Evolutionary conservation across 2,888 invertebrate species (phyloP).

Genomic region (Gymnocheta viridis): DNA sequence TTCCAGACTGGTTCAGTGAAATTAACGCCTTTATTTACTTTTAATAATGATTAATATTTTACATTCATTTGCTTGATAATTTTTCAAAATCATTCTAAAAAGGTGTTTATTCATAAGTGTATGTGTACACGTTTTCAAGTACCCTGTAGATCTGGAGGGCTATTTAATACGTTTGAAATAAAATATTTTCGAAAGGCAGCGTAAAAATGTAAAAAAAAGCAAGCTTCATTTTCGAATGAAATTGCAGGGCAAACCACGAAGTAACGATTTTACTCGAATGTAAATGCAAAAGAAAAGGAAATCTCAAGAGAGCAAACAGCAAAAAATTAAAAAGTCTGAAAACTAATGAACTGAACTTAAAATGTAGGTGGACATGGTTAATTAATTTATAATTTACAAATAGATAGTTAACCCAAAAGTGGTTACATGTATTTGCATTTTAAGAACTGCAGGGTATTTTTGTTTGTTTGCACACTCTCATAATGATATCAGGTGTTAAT

Average conservation of each 20-base stretch:
- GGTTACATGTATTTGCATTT: not conserved
- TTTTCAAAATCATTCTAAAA: conserved; percentile 7
- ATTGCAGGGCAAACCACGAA: no score
- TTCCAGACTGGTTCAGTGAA: not conserved
- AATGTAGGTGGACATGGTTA: no score
- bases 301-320: no score
- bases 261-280: no score
- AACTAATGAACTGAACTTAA: no score
- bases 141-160: not conserved
- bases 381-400: no score
- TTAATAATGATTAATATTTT: conserved; percentile 5
- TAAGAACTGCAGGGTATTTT: not conserved
- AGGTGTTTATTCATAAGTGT: not conserved
- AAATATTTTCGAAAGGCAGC: no score
- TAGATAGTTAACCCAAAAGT: not conserved
- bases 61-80: not conserved
- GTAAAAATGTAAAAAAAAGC: no score
- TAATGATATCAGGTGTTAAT: conserved; percentile 37
- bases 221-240: no score
- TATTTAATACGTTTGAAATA: no score
- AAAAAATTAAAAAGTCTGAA: no score
- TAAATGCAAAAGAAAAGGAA: no score
- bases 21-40: not conserved
- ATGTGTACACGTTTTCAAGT: not conserved
- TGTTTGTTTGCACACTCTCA: not conserved